Base-by-base conservation (phyloP, 2,113 vertebrate species). In the Nothoprocta pentlandii region DNA sequence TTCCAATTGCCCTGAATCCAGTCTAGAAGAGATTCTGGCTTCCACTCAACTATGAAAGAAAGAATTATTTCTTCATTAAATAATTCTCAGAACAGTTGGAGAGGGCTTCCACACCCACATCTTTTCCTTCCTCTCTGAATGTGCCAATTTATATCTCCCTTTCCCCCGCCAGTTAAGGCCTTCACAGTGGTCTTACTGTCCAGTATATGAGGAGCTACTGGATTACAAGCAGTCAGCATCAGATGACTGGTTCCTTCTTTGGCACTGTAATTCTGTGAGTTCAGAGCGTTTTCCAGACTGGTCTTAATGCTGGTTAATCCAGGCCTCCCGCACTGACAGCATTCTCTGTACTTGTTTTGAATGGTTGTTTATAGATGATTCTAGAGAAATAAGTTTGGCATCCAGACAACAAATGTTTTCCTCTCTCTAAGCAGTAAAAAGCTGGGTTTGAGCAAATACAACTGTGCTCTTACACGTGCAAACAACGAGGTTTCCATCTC, bases 71-170 rank as follows among this genome's bases (percentile, higher is more conserved):
- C 80, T 95, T 88, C 86, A 87, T 0, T 0, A 95, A 93, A 56
- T 94, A 91, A 78, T 91, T 95, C 93, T 96, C 80, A 86, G 91
- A 94, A 85, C 76, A 89, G 80, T 95, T 91, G 69, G 53, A 88
- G 77, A 85, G 85, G 84, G 74, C 58, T 92, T 95, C 95, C 95
- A 96, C 96, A 94, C 94, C 93, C 94, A 93, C 77, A 86, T 96
- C 90, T 94, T 95, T 93, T 92, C 93, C 89, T 94, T 96, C 85
- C 91, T 94, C 82, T 94, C 80, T 86, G 58, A 78, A 76, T 64
- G 54, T 87, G 90, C 83, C 91, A 92, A 84, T 90, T 87, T 92
- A 54, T 85, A 76, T 92, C 56, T 94, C 46, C 21, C 70, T 88
- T 90, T 80, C 85, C 71, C 67, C 73, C 1, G 3, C 77, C 54